phyloP scores from a whole-genome alignment of 2,888 invertebrate species.

The Melanostoma scalare region DNA sequence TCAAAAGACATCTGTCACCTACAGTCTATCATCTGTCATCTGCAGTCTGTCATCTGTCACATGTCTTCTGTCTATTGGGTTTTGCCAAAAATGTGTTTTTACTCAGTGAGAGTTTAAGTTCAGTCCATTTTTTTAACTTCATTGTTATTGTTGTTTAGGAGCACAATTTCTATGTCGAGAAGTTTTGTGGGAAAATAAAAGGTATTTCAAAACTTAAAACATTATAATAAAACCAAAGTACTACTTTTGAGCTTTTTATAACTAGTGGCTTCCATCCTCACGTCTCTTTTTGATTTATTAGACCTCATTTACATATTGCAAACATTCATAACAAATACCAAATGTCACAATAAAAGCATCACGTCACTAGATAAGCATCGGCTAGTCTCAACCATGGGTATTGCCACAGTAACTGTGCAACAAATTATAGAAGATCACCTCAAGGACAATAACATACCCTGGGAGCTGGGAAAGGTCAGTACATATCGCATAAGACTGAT shows the following conservation, averaged over 20 bases:
- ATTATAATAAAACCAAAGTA: neutral
- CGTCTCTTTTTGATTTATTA: conserved; percentile 28
- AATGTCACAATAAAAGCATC: conserved; percentile 59
- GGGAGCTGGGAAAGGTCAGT: conserved; percentile 73
- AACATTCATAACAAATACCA: conserved; percentile 61
- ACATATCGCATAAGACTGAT: conserved; percentile 3
- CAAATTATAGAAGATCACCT: conserved; percentile 67
- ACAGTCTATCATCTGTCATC: no score
- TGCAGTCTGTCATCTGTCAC: no score
- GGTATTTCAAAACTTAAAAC: no score
- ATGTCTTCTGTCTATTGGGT: no score
- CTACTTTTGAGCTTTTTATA: neutral
- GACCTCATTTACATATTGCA: conserved; percentile 38
- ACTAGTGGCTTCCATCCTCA: neutral
- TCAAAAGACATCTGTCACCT: no score
- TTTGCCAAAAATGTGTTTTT: no score
- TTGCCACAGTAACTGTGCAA: conserved; percentile 30
- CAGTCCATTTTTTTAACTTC: no score
- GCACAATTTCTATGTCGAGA: no score
- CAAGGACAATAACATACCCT: conserved; percentile 63
- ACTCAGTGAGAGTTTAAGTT: no score
- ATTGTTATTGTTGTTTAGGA: no score
- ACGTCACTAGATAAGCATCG: conserved; percentile 58
- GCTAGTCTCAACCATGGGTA: neutral
- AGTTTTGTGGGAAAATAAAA: no score